These are phyloP conservation scores for Orthosia gothica DNA, from an alignment of 2,888 invertebrate species.

Conservation along the genomic window DNA sequence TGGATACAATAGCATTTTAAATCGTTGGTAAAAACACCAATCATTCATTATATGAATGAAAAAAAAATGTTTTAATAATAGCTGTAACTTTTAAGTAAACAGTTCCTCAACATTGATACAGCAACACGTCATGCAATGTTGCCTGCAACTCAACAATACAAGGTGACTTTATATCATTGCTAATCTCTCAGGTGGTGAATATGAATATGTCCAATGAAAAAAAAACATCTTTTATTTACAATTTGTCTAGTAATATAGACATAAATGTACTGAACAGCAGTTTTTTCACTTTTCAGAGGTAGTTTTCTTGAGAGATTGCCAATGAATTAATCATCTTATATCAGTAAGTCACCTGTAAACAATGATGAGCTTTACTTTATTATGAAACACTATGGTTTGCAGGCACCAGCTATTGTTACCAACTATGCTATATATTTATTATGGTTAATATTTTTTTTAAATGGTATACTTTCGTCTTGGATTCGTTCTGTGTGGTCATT, in stretches of 20 bases:
- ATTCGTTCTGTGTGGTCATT: slow-evolving; percentile 69
- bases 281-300: too few species aligned
- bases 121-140: background rate
- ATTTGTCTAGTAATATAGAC: too few species aligned
- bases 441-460: background rate
- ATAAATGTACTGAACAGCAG: too few species aligned
- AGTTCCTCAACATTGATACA: background rate
- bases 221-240: too few species aligned
- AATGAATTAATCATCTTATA: too few species aligned
- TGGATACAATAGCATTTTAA: slow-evolving; percentile 9
- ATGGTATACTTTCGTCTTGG: slow-evolving; percentile 68
- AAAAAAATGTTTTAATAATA: background rate
- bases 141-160: too few species aligned
- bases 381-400: background rate
- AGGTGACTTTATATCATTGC: too few species aligned
- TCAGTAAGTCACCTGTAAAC: too few species aligned
- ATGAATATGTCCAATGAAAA: too few species aligned
- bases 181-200: too few species aligned
- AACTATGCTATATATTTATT: slow-evolving; percentile 11
- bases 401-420: slow-evolving; percentile 25
- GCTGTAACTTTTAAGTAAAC: background rate
- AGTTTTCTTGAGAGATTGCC: too few species aligned
- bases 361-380: background rate
- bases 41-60: background rate
- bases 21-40: slow-evolving; percentile 1